These are phyloP conservation scores for Aricia agestis DNA, from an alignment of 1,140 invertebrate genomes.

Conservation along the genomic window DNA sequence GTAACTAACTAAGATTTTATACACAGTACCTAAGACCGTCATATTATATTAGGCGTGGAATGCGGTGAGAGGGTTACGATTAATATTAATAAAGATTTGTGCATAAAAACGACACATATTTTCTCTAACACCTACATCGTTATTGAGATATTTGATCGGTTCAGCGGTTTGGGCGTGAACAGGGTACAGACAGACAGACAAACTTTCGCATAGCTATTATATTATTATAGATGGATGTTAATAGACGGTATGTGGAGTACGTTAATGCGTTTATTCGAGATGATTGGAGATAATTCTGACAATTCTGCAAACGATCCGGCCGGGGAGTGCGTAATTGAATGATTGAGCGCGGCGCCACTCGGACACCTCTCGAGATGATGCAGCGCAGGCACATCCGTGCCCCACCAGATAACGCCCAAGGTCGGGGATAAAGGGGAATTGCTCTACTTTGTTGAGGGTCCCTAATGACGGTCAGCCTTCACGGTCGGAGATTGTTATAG, in stretches of 20 bases:
- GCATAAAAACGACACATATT: too few species aligned
- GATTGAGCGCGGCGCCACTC: constrained; percentile 62
- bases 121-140: too few species aligned
- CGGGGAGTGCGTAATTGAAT: constrained; percentile 56
- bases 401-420: not conserved
- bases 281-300: constrained; percentile 31
- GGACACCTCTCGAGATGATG: constrained; percentile 60
- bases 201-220: too few species aligned
- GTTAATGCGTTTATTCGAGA: constrained; percentile 26
- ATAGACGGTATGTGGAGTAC: not conserved
- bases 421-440: not conserved
- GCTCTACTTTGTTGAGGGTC: not conserved
- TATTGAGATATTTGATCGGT: too few species aligned
- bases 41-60: too few species aligned
- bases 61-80: too few species aligned
- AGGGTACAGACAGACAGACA: not conserved
- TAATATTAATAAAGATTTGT: too few species aligned
- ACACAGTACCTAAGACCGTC: too few species aligned
- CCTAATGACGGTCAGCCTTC: not conserved
- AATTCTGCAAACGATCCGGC: constrained; percentile 36
- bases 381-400: constrained; percentile 50
- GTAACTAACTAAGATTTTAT: too few species aligned
- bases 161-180: too few species aligned
- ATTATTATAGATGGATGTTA: not conserved
- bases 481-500: not conserved